Conservation (phyloP, 2,797 vertebrate genomes). For the Myotis planiceps region DNA sequence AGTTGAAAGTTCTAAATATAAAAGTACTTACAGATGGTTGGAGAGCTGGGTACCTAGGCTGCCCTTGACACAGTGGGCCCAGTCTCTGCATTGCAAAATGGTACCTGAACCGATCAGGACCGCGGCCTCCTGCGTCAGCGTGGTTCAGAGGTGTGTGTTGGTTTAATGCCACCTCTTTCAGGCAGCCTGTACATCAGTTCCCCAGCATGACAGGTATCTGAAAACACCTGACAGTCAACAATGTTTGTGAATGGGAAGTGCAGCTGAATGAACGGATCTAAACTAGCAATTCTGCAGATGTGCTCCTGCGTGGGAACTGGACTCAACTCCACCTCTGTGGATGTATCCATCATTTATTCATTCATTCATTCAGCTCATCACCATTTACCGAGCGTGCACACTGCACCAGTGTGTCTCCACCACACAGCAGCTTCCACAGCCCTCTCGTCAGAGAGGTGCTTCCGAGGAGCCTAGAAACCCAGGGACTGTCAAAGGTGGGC, state of each 20-base stretch:
- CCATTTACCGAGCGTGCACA: background rate
- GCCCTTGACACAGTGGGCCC: background rate
- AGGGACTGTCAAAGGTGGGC: background rate
- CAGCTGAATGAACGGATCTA: background rate
- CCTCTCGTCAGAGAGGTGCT: background rate
- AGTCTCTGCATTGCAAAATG: background rate
- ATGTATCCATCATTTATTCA: too few species aligned
- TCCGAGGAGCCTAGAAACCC: background rate
- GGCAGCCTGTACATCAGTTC: background rate
- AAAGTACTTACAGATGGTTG: background rate
- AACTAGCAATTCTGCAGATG: background rate
- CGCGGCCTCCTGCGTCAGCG: background rate
- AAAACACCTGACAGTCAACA: background rate
- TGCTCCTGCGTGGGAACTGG: background rate
- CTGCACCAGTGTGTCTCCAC: background rate
- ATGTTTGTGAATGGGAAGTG: background rate
- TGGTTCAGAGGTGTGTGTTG: background rate
- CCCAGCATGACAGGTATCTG: background rate
- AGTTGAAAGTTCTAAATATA: constrained; percentile 17
- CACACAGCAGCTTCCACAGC: rapidly evolving
- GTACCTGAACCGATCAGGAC: background rate
- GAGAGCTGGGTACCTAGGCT: background rate
- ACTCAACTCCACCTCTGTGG: background rate
- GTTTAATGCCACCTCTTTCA: background rate
- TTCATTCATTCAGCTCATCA: background rate